Conservation (phyloP, 2,888 invertebrate genomes). For the Catocala fraxini region DNA sequence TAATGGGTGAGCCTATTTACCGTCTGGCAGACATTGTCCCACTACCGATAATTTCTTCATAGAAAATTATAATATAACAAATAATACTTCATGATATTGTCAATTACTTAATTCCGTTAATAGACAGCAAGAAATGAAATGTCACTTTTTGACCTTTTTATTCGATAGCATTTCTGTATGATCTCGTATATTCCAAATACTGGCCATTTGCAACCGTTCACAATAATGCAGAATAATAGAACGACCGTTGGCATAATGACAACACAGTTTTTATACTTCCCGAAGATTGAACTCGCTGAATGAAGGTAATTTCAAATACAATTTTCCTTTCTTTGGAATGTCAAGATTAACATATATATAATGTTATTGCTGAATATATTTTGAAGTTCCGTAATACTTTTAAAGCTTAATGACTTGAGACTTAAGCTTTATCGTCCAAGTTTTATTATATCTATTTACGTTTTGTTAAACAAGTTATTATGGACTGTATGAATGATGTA, state of each 20-base stretch:
- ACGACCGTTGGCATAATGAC: constrained; percentile 15
- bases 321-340: constrained; percentile 30
- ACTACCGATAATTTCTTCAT: no score
- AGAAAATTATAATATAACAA: no score
- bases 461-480: no score
- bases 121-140: neutral
- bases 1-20: no score
- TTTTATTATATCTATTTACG: no score
- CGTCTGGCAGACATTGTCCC: no score
- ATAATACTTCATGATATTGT: no score
- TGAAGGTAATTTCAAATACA: constrained; percentile 21
- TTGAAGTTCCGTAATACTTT: constrained; percentile 13
- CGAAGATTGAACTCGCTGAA: constrained; percentile 22
- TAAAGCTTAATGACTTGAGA: neutral
- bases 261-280: constrained; percentile 19
- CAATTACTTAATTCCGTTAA: neutral
- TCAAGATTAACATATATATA: constrained; percentile 27
- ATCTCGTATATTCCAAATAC: neutral
- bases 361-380: constrained; percentile 7
- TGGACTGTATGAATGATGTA: no score
- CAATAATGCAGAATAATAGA: constrained; percentile 10
- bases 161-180: neutral
- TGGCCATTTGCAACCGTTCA: constrained; percentile 1
- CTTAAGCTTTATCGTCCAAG: no score
- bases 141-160: neutral